These are phyloP conservation scores for Neosilurus hyrtlii DNA, from an alignment of 2,797 vertebrate genomes.

Conservation along the genomic window DNA sequence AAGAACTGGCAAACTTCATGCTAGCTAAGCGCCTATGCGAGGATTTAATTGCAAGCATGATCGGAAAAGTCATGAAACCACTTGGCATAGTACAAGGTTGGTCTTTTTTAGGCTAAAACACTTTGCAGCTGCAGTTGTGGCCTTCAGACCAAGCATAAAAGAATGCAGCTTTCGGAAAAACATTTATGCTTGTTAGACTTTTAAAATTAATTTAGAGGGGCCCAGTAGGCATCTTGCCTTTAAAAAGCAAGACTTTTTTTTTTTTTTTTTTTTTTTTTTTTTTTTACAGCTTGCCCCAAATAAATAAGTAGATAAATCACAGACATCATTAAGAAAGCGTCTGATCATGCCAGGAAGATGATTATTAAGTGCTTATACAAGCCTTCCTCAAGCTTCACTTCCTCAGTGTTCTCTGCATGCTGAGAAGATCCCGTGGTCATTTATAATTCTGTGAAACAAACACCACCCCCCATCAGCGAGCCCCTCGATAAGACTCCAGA, in stretches of 20 bases:
- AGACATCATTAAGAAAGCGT: neutral
- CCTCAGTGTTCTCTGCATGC: neutral
- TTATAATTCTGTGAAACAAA: neutral
- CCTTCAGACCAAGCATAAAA: neutral
- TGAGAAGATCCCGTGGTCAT: constrained; percentile 8
- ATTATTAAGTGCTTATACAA: neutral
- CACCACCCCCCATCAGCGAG: neutral
- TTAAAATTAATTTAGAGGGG: neutral
- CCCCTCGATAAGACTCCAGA: neutral
- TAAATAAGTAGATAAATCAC: neutral
- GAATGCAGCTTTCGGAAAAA: neutral
- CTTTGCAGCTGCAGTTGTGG: neutral
- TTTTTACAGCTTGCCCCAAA: neutral
- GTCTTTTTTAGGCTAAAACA: constrained; percentile 3
- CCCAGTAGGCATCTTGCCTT: constrained; percentile 4
- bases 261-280: neutral
- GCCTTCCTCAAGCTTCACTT: neutral
- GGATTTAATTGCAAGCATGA: constrained; percentile 23
- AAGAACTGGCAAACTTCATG: neutral
- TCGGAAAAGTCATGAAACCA: constrained; percentile 27
- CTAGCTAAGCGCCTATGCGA: constrained; percentile 11
- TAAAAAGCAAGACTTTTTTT: neutral
- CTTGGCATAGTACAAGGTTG: neutral
- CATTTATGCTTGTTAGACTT: neutral
- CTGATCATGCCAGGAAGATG: constrained; percentile 5